Evolutionary conservation across 2,797 vertebrate genomes (phyloP).

Genomic region (Poeciliopsis presidionis): DNA sequence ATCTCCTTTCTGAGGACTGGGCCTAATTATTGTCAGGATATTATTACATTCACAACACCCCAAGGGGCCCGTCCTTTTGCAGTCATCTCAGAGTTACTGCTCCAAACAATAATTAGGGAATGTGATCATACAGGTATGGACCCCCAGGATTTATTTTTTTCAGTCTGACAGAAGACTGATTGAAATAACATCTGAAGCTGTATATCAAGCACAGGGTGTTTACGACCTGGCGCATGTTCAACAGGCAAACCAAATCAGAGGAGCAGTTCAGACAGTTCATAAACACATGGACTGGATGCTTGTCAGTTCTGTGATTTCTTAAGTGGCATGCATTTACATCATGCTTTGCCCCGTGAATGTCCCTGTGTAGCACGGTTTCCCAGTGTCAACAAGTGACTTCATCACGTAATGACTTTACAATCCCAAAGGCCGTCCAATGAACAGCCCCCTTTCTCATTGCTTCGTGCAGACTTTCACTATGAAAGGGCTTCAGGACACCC

Average conservation of each 20-base stretch:
- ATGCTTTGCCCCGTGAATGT: slow-evolving; percentile 35
- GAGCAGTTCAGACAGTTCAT: slow-evolving; percentile 44
- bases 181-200: slow-evolving; percentile 67
- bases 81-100: slow-evolving; percentile 66
- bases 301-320: slow-evolving; percentile 38
- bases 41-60: slow-evolving; percentile 77
- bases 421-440: slow-evolving; percentile 63
- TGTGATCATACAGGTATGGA: slow-evolving; percentile 77
- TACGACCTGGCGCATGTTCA: slow-evolving; percentile 66
- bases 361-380: slow-evolving; percentile 49
- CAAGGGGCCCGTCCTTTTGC: slow-evolving; percentile 62
- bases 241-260: slow-evolving; percentile 31
- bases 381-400: slow-evolving; percentile 76
- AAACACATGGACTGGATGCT: slow-evolving; percentile 38
- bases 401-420: slow-evolving; percentile 64
- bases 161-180: slow-evolving; percentile 65
- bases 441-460: slow-evolving; percentile 63
- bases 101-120: slow-evolving; percentile 74
- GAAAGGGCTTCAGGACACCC: not conserved
- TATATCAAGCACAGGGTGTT: slow-evolving; percentile 61
- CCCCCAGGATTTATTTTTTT: slow-evolving; percentile 74
- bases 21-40: slow-evolving; percentile 76
- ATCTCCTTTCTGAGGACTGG: slow-evolving; percentile 60
- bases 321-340: slow-evolving; percentile 30
- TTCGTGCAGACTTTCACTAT: slow-evolving; percentile 12